Evolutionary conservation across 2,888 invertebrate genomes (phyloP), one percentile per base, ranked within the genome.

Genomic region (Chrysina gloriosa): DNA sequence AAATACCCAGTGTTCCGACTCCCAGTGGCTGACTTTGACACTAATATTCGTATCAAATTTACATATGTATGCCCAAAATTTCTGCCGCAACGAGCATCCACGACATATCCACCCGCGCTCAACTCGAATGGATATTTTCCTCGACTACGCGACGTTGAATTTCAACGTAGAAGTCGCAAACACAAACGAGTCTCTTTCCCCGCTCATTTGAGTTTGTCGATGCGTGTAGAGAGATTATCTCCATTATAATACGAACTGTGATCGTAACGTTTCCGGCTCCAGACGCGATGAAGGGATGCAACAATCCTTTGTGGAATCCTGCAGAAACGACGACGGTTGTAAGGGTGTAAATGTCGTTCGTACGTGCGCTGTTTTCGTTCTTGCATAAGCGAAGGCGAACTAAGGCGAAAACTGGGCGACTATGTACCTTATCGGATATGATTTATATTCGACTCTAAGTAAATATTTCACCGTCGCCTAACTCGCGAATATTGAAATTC

Each of bases 401-500:
- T n/a, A n/a, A n/a, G n/a, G n/a, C n/a, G n/a, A n/a, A n/a, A n/a
- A n/a, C n/a, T 14, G 27, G 5, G 36, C 27, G 23, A 34, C 56
- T 36, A 56, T 56, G 9, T 45, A 25, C 58, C 58, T 61, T 61
- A 61, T 61, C 58, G 58, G n/a, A 16, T 25, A 45, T 61, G 58
- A 61, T 61, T 61, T 61, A 61, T 61, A 27, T 45, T 61, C 58
- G 42, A 42, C 11, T 42, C n/a, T n/a, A 27, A 16, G 58, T 42
- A 19, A 42, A 61, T 61, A 61, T 61, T 61, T 39, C 45, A 42
- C 42, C 58, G 6, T 19, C 36, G n/a, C 16, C 4, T 19, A 19
- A 23, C 25, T 14, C 27, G 48, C 27, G 2, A 16, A 25, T 16
- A 31, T 52, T 52, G 19, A 52, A 52, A 34, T 16, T 31, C 52